A percentile compares a stretch with the other conserved stretches of the same genome.
These are phyloP conservation scores for Drosophila persimilis DNA, from an alignment of 1,140 invertebrate genomes.

Conservation along the genomic window DNA sequence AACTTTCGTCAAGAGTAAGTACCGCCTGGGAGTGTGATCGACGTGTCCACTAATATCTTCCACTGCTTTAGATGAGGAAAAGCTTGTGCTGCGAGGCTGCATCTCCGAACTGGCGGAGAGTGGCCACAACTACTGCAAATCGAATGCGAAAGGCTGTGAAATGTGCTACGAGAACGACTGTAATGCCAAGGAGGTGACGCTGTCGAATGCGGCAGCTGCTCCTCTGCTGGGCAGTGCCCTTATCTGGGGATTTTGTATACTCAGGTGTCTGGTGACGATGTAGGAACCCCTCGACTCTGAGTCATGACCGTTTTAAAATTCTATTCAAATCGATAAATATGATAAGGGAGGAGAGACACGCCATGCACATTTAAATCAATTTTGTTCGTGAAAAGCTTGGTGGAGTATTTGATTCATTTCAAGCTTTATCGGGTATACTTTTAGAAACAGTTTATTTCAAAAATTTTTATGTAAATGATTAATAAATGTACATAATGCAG, in stretches of 20 bases:
- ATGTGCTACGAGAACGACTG: conserved; percentile 47
- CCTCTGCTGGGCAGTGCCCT: conserved; percentile 7
- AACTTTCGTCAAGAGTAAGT: conserved; percentile 4
- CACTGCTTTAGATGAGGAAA: conserved; percentile 27
- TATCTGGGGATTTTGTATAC: conserved; percentile 8
- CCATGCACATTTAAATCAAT: too few relatives aligned
- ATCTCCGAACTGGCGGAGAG: conserved; percentile 40
- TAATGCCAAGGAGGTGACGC: conserved; percentile 35
- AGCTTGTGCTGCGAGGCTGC: conserved; percentile 60
- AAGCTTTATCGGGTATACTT: too few relatives aligned
- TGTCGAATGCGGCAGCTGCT: not conserved
- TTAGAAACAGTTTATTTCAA: too few relatives aligned
- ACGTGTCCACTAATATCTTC: not conserved
- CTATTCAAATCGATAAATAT: not conserved
- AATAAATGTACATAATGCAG: too few relatives aligned
- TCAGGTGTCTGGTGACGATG: conserved; percentile 4
- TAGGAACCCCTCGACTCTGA: not conserved
- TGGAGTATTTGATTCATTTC: too few relatives aligned
- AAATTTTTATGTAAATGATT: too few relatives aligned
- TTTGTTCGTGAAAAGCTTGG: too few relatives aligned
- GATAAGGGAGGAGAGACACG: not conserved
- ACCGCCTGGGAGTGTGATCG: not conserved
- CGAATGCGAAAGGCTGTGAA: conserved; percentile 42
- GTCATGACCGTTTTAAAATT: not conserved
- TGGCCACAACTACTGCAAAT: conserved; percentile 33